Evolutionary conservation across 23 tunicate species (phyloP).

Genomic region (Corella eumyota): DNA sequence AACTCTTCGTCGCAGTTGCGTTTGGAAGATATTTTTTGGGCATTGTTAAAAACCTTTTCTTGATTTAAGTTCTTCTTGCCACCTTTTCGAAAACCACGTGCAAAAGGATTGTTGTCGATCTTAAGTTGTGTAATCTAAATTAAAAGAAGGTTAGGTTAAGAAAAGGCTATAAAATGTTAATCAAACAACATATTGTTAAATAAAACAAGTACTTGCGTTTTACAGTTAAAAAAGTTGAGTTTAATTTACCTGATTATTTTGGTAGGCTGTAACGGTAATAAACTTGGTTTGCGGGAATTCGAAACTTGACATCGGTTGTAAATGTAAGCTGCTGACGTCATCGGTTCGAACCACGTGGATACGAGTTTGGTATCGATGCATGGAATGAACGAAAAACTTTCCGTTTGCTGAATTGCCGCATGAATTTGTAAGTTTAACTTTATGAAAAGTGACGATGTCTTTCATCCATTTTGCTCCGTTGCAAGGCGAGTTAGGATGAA

Average conservation of each 20-base stretch:
- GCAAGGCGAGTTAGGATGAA: conserved; percentile 43
- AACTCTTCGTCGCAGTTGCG: no score
- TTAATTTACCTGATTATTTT: conserved; percentile 41
- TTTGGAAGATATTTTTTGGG: background rate
- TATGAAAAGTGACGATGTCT: conserved; percentile 29
- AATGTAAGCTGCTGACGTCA: conserved; percentile 38
- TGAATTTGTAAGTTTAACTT: conserved; percentile 45
- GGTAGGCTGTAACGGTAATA: conserved; percentile 78
- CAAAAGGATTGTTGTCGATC: conserved; percentile 86
- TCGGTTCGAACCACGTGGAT: conserved; percentile 54
- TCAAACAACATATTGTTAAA: no score
- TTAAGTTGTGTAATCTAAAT: conserved; percentile 66
- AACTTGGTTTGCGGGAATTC: conserved; percentile 69
- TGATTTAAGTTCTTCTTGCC: conserved; percentile 3
- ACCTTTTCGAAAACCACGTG: conserved; percentile 55
- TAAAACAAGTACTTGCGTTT: no score
- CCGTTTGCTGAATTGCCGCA: conserved; percentile 20
- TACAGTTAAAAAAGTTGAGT: no score
- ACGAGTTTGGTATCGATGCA: conserved; percentile 85
- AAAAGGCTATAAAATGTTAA: no score
- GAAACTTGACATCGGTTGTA: conserved; percentile 47
- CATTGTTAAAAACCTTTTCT: background rate
- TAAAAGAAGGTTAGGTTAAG: background rate
- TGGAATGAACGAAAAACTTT: conserved; percentile 51
- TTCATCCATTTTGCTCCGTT: conserved; percentile 43